Conservation (phyloP, 2,797 vertebrate species). For the Silurus aristotelis region DNA sequence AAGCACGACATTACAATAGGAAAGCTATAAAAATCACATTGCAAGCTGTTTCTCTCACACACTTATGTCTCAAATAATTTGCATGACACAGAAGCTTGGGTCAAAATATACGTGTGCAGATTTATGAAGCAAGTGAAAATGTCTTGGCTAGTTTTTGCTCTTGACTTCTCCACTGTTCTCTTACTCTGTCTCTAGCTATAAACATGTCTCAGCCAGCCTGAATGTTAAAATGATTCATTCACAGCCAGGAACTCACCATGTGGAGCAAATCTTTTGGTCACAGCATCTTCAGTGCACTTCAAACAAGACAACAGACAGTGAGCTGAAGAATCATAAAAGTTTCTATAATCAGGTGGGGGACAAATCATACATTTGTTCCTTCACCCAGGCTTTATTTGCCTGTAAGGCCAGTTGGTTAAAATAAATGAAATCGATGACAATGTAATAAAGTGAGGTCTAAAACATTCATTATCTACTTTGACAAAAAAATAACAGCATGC, state of each 20-base stretch:
- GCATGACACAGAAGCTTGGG: conserved; percentile 43
- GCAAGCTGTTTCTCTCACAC: not conserved
- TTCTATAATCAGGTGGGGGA: not conserved
- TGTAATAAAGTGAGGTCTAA: not conserved
- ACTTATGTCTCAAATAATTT: conserved; percentile 40
- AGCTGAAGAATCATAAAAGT: not conserved
- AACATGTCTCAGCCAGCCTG: conserved; percentile 24
- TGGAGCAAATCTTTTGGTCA: conserved; percentile 29
- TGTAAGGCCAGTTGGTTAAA: not conserved
- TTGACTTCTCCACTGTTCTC: conserved; percentile 10
- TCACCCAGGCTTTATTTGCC: not conserved
- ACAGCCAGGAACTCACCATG: conserved; percentile 24
- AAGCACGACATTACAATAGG: not conserved
- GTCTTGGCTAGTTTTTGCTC: not conserved
- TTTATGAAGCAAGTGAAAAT: conserved; percentile 50
- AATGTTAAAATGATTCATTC: conserved; percentile 44
- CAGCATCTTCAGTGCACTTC: conserved; percentile 14
- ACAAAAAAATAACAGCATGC: not conserved
- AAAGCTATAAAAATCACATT: conserved; percentile 34
- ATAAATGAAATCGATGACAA: not conserved
- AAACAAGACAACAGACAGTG: not conserved
- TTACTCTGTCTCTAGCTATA: conserved; percentile 21
- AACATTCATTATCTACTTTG: not conserved
- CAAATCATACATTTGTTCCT: not conserved
- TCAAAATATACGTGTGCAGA: conserved; percentile 31